These are phyloP conservation scores for Pachyuromys duprasi DNA, from an alignment of 2,797 vertebrate genomes.

Conservation along the genomic window DNA sequence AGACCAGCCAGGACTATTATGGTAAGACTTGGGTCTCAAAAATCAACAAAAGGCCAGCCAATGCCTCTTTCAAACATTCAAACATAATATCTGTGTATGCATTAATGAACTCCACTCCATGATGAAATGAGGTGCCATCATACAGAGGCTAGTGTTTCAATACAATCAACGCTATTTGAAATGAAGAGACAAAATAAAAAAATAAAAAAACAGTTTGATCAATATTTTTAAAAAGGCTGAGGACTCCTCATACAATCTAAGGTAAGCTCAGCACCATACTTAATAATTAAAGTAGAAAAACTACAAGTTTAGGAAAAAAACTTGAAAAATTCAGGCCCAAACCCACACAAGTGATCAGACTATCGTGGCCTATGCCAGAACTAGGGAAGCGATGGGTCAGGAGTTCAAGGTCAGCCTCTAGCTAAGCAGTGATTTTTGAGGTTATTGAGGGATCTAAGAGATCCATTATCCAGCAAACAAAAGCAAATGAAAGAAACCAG, in stretches of 20 bases:
- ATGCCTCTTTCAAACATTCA: constrained; percentile 1
- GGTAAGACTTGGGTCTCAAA: neutral
- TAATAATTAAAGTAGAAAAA: constrained; percentile 42
- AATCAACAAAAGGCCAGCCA: neutral
- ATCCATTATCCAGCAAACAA: no score
- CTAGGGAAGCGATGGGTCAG: neutral
- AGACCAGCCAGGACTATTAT: neutral
- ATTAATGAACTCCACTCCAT: neutral
- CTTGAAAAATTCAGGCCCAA: constrained; percentile 6
- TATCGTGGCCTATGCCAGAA: neutral
- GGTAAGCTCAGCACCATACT: neutral
- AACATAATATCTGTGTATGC: constrained; percentile 13
- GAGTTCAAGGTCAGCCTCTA: neutral
- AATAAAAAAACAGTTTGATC: neutral
- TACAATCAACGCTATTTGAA: neutral
- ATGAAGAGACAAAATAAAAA: neutral
- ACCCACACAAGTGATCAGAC: neutral
- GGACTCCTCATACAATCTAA: constrained; percentile 26
- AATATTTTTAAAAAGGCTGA: neutral
- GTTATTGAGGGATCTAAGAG: neutral
- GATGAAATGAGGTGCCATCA: neutral
- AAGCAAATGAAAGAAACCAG: neutral
- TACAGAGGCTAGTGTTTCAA: neutral
- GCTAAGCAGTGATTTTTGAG: neutral
- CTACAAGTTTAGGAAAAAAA: neutral